phyloP scores from a whole-genome alignment of 2,797 vertebrate species.

The Cryptoblepharus egeriae region DNA sequence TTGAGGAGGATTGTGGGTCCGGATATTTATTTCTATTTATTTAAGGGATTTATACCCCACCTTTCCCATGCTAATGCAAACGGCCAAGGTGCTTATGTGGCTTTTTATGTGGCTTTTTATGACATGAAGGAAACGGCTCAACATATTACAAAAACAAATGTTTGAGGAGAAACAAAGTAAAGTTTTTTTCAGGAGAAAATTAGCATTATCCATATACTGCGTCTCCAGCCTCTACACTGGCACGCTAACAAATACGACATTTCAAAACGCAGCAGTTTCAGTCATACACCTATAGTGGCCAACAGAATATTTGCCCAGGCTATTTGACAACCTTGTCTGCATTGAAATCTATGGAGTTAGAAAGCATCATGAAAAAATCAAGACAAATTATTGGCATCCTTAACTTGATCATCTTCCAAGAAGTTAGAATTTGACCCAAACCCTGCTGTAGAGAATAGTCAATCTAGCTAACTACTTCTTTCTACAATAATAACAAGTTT shows the following conservation, averaged over 20 bases:
- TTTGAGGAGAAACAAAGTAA: not conserved
- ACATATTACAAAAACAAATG: not conserved
- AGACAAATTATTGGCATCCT: not conserved
- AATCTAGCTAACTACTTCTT: not conserved
- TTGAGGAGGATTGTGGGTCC: not conserved
- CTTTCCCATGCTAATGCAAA: too few species aligned
- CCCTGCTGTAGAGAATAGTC: not conserved
- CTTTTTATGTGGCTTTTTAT: too few species aligned
- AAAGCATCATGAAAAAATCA: not conserved
- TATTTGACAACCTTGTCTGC: not conserved
- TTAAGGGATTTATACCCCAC: too few species aligned
- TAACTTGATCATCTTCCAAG: not conserved
- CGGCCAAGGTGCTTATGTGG: too few species aligned
- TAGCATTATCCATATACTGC: not conserved
- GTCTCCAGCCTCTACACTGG: not conserved
- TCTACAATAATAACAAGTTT: not conserved
- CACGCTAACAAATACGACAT: not conserved
- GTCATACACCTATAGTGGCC: not conserved
- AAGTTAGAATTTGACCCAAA: not conserved
- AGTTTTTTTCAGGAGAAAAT: not conserved
- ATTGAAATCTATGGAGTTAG: not conserved
- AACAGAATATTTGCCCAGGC: not conserved
- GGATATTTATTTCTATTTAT: too few species aligned
- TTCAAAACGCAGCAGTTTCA: not conserved
- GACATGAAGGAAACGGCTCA: not conserved